Evolutionary conservation across 1,140 invertebrate species (phyloP).

Genomic region (Hirudo medicinalis): DNA sequence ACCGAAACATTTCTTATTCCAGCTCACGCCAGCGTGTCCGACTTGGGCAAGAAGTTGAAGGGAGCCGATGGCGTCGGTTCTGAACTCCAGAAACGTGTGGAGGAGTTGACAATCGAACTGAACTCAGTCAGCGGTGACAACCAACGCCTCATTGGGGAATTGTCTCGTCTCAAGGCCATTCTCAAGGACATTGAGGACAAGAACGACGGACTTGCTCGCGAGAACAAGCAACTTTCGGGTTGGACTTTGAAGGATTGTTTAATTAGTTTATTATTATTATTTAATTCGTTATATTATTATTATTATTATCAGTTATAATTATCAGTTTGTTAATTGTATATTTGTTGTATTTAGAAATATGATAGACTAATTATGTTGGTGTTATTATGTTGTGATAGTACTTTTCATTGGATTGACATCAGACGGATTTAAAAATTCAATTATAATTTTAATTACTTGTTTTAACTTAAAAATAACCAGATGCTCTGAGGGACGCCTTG

Average conservation of each 20-base stretch:
- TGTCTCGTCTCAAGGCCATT: constrained; percentile 32
- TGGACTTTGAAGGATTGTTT: constrained; percentile 5
- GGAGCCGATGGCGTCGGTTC: constrained; percentile 37
- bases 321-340: not conserved
- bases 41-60: constrained; percentile 33
- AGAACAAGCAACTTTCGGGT: constrained; percentile 39
- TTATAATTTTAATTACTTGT: too few relatives aligned
- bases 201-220: constrained; percentile 35
- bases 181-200: constrained; percentile 37
- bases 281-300: not conserved
- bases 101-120: constrained; percentile 35
- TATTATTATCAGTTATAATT: not conserved
- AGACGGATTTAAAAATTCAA: too few relatives aligned
- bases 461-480: constrained; percentile 2
- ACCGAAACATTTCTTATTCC: not conserved
- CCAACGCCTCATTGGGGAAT: constrained; percentile 33
- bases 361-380: too few relatives aligned
- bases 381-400: too few relatives aligned
- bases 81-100: constrained; percentile 32
- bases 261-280: not conserved
- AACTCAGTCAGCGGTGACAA: constrained; percentile 32
- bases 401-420: too few relatives aligned
- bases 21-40: constrained; percentile 22
- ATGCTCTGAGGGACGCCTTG: constrained; percentile 36
- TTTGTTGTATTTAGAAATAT: not conserved